phyloP scores from a whole-genome alignment of 92 coral and sea anemone genomes.

The Phymanthus crucifer region DNA sequence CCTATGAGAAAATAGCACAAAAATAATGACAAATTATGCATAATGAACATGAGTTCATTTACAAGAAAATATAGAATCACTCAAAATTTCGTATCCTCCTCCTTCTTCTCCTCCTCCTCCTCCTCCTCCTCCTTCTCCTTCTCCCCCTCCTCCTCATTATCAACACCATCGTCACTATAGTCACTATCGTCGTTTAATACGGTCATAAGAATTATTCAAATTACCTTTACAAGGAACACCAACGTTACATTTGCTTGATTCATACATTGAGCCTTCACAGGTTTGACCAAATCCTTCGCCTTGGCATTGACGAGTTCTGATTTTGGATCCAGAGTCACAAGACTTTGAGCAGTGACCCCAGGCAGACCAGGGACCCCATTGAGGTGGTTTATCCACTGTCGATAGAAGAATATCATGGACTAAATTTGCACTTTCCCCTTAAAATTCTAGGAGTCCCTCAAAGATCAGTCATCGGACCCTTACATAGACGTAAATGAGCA shows the following conservation, averaged over 20 bases:
- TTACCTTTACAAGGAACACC: constrained; percentile 30
- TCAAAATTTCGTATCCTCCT: too few relatives aligned
- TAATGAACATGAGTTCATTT: too few relatives aligned
- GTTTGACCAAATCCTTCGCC: constrained; percentile 37
- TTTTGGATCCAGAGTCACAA: constrained; percentile 49
- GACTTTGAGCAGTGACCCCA: constrained; percentile 62
- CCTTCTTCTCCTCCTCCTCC: too few relatives aligned
- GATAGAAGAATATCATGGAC: neutral
- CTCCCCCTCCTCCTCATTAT: too few relatives aligned
- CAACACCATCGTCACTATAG: too few relatives aligned
- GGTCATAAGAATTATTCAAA: neutral
- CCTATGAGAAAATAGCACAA: neutral
- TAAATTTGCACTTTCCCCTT: neutral
- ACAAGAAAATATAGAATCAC: too few relatives aligned
- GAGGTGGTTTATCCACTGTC: constrained; percentile 2
- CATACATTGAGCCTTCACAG: constrained; percentile 7
- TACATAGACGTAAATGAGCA: too few relatives aligned
- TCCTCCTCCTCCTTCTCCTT: too few relatives aligned
- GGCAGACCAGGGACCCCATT: constrained; percentile 50
- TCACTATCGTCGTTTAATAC: too few relatives aligned
- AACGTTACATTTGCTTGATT: constrained; percentile 14
- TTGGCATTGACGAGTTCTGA: constrained; percentile 46
- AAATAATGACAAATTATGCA: too few relatives aligned
- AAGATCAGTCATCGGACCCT: neutral
- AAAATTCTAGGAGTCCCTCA: neutral